Base-by-base conservation (phyloP, 2,888 invertebrate genomes). In the Sinopyrophorus schimmeli region DNA sequence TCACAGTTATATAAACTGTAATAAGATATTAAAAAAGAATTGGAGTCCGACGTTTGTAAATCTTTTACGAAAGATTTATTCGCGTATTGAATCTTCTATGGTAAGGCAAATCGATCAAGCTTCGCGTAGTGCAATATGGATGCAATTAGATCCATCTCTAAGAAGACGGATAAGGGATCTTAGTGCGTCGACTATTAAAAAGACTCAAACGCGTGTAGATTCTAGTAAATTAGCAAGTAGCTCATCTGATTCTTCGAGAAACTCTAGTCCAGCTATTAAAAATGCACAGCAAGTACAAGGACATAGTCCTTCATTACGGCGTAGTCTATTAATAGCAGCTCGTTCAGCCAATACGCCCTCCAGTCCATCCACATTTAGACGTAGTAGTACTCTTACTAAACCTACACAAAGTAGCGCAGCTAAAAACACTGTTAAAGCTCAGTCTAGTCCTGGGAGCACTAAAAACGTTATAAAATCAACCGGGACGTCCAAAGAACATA, bases 41-140 rank as follows among this genome's bases (percentile, higher is more conserved):
- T 66, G 48, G 68, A 70, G 47, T 61, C 69, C 55, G 54, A 69
- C 58, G 14, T 71, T 62, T 54, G 64, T 68, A 10, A 73, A 73
- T 56, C 57, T 87, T 50, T 72, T 87, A 35, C 77, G 78, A 46
- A 81, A 82, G 47, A 76, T 87, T 42, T 77, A 83, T 42, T 72
- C 76, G n/a, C 80, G 83, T 28, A 79, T 86, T 17, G 88, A 89
- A 64, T 82, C 83, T 54, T 83, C 85, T 62, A 74, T 89, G 30
- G 81, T 87, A 5, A 77, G 84, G 12, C 86, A 87, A 63, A 86
- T 31, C 3, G 37, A 23, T 16, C 47, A 42, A 48, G 67, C 78
- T 42, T 53, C 53, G 20, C 51, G 38, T n/a, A 57, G 32, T 48
- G 48, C 9, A 23, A 54, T 26, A 40, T 60, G 57, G 57, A 53